These are phyloP conservation scores for Heliangelus exortis DNA, from an alignment of 2,797 vertebrate genomes.

Conservation along the genomic window DNA sequence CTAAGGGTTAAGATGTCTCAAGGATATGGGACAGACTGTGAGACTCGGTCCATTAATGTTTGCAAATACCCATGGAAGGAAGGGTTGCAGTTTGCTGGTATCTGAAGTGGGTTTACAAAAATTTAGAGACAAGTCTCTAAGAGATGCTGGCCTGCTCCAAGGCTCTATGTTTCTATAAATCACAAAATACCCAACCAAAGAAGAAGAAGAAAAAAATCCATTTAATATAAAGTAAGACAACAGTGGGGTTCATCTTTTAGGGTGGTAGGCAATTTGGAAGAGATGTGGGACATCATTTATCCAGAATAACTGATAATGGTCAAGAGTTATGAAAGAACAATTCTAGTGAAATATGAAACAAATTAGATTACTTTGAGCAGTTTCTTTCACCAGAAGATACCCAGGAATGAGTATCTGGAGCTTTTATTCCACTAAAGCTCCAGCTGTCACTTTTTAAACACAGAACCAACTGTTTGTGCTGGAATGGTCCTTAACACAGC, in stretches of 20 bases:
- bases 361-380: background rate
- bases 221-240: background rate
- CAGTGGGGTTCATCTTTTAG: background rate
- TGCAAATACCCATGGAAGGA: conserved; percentile 7
- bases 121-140: background rate
- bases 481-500: background rate
- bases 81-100: background rate
- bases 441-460: background rate
- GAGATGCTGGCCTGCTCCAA: background rate
- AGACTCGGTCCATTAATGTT: conserved; percentile 8
- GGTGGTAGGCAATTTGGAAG: background rate
- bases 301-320: background rate
- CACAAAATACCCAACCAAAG: background rate
- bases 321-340: background rate
- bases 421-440: background rate
- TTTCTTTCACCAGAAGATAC: background rate
- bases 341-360: conserved; percentile 7
- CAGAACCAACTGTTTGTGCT: background rate
- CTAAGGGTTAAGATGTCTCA: background rate
- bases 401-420: background rate
- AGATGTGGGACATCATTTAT: background rate
- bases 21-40: background rate
- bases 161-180: background rate
- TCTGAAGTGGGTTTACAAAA: background rate
- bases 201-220: background rate